Percentiles rank a stretch among this genome's conserved stretches.
These are phyloP conservation scores for Leucopsar rothschildi DNA, from an alignment of 2,113 vertebrate genomes.

Conservation along the genomic window DNA sequence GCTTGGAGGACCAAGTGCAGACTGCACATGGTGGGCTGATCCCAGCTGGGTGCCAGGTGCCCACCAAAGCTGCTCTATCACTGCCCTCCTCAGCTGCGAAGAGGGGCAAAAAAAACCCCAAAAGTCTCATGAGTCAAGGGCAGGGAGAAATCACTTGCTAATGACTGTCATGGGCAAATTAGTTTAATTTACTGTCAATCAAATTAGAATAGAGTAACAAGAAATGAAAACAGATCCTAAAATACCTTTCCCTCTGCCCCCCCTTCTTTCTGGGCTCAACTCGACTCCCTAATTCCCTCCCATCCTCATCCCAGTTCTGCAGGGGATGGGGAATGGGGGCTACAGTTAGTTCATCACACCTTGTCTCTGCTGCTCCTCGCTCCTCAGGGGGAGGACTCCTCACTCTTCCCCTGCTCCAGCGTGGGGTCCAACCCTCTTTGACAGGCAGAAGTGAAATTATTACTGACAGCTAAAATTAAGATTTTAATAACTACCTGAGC, in stretches of 20 bases:
- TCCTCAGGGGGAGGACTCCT: not conserved
- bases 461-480: slow-evolving; percentile 41
- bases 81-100: not conserved
- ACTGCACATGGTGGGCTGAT: not conserved
- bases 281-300: not conserved
- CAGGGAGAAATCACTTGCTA: not conserved
- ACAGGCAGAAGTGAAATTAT: slow-evolving; percentile 11
- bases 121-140: not conserved
- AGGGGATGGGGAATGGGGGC: not conserved
- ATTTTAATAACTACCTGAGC: slow-evolving; percentile 20
- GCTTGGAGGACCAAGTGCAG: not conserved
- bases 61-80: not conserved
- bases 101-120: not conserved
- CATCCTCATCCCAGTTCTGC: not conserved
- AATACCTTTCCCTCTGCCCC: not conserved
- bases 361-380: not conserved
- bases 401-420: not conserved
- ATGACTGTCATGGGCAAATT: not conserved
- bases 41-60: not conserved
- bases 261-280: not conserved
- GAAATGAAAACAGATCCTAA: not conserved
- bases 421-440: not conserved
- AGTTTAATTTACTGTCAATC: not conserved
- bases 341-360: not conserved
- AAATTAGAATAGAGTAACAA: not conserved